Conservation (phyloP, 1,140 invertebrate species). For the Dendrolimus punctatus region DNA sequence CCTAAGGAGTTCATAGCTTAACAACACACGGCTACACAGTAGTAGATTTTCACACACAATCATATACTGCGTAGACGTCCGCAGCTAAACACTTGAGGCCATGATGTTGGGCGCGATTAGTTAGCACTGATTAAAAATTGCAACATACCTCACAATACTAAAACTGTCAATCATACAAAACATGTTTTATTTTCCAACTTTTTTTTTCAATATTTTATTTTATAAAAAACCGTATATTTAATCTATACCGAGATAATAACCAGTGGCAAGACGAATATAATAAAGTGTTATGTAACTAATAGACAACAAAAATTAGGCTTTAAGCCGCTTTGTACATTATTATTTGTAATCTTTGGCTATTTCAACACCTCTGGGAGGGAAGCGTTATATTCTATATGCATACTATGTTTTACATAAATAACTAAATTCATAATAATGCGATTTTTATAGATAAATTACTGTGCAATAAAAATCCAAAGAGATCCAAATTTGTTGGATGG, state of each 20-base stretch:
- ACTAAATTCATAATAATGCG: conserved; percentile 1
- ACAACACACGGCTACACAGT: too few species aligned
- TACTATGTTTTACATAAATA: conserved; percentile 21
- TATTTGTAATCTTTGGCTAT: conserved; percentile 37
- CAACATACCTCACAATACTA: conserved; percentile 1
- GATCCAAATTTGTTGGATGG: too few species aligned
- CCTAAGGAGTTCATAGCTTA: too few species aligned
- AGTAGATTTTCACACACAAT: too few species aligned
- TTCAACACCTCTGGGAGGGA: conserved; percentile 38
- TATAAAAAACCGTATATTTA: conserved; percentile 3
- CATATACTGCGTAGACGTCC: too few species aligned
- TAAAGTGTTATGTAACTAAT: conserved; percentile 25
- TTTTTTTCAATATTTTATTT: conserved; percentile 2
- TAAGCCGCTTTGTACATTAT: conserved; percentile 44
- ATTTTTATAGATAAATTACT: too few species aligned
- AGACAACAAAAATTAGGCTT: conserved; percentile 38
- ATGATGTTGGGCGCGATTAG: too few species aligned
- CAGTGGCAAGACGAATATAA: conserved; percentile 7
- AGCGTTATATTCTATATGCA: conserved; percentile 33
- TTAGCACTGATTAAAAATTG: too few species aligned
- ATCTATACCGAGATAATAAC: background rate
- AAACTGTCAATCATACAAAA: conserved; percentile 2
- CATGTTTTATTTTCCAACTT: background rate
- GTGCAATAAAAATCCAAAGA: too few species aligned
- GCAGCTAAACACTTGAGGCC: too few species aligned